A percentile compares a stretch with the other conserved stretches of the same genome.
Evolutionary conservation across 1,140 invertebrate genomes (phyloP).

Genomic region (Tetragonula clypearis): DNA sequence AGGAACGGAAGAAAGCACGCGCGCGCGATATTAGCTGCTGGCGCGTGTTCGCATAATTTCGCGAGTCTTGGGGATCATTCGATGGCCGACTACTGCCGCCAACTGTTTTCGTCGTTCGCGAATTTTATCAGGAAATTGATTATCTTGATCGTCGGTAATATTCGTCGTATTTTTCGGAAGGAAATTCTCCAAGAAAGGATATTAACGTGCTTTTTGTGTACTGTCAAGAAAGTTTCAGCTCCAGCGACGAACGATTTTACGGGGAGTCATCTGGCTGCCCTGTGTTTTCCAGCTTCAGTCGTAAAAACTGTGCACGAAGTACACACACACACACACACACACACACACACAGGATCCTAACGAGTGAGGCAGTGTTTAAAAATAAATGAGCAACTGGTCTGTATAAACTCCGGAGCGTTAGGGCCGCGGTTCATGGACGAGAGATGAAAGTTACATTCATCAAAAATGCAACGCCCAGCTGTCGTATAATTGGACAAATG

Average conservation of each 20-base stretch:
- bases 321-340: background rate
- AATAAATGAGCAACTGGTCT: background rate
- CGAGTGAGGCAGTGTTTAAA: background rate
- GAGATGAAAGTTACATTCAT: background rate
- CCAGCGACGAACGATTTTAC: no score
- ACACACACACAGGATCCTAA: background rate
- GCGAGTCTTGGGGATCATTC: no score
- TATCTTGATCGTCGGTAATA: no score
- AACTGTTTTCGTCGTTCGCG: no score
- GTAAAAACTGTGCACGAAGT: background rate
- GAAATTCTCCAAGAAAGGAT: no score
- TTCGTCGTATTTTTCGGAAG: no score
- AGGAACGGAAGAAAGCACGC: background rate
- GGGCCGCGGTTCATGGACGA: background rate
- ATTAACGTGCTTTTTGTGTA: no score
- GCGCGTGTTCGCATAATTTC: no score
- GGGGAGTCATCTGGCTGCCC: no score
- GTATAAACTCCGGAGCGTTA: background rate
- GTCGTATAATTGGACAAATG: background rate
- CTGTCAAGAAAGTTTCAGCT: no score
- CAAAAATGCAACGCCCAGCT: background rate
- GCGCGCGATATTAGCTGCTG: background rate
- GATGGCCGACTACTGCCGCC: no score
- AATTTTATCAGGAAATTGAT: no score
- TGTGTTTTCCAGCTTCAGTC: background rate